phyloP scores from a whole-genome alignment of 2,113 vertebrate species.

The Nansenia antarctica region DNA sequence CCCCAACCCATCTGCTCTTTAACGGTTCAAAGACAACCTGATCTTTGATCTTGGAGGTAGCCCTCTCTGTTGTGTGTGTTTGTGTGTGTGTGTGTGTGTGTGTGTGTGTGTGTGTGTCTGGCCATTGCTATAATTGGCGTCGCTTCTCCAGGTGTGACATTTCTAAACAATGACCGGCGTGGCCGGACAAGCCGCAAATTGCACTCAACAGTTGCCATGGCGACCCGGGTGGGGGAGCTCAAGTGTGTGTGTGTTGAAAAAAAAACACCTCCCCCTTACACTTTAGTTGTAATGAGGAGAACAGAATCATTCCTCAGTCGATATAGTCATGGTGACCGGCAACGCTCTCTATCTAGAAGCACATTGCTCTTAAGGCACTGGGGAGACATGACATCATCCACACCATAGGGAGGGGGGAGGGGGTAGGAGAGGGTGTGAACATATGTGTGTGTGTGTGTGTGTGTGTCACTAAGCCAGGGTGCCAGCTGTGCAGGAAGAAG shows the following conservation, averaged over 20 bases:
- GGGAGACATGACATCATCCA: background rate
- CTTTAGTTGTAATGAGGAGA: background rate
- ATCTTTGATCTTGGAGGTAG: background rate
- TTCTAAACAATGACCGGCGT: slow-evolving; percentile 28
- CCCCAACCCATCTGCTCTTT: background rate
- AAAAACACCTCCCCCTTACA: background rate
- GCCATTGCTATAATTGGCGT: slow-evolving; percentile 43
- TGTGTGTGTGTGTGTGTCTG: no score
- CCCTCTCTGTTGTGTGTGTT: background rate
- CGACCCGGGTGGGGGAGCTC: slow-evolving; percentile 11
- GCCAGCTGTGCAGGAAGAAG: slow-evolving; percentile 1
- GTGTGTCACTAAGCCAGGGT: background rate
- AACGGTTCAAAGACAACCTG: background rate
- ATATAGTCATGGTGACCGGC: background rate
- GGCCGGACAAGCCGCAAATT: slow-evolving; percentile 30
- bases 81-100: no score
- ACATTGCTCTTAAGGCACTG: background rate
- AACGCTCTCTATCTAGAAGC: background rate
- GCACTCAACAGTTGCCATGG: slow-evolving; percentile 52
- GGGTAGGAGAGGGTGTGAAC: background rate
- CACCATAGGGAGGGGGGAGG: background rate
- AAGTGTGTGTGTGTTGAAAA: background rate
- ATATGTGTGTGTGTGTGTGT: background rate
- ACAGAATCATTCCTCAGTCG: background rate
- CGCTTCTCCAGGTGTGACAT: slow-evolving; percentile 53